Evolutionary conservation across 1,140 invertebrate species (phyloP).

Genomic region (Scaptomyza graminum): DNA sequence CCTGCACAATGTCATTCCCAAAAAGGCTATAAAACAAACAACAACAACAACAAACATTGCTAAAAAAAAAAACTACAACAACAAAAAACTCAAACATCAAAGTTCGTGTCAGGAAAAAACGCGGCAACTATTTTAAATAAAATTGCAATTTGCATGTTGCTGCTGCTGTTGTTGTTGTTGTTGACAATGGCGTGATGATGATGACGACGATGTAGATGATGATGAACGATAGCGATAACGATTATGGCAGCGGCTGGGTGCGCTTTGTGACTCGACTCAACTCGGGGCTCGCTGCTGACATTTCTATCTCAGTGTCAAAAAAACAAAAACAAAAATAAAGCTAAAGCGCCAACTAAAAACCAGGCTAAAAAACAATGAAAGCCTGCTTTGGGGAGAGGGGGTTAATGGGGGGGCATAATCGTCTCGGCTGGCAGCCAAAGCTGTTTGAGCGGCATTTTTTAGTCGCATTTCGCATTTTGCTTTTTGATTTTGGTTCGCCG

Average conservation of each 20-base stretch:
- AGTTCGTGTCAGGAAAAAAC: background rate
- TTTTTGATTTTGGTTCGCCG: background rate
- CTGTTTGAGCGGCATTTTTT: constrained; percentile 56
- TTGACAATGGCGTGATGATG: constrained; percentile 20
- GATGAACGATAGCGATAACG: constrained; percentile 6
- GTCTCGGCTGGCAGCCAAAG: constrained; percentile 32
- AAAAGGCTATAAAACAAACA: constrained; percentile 4
- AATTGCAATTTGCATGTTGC: constrained; percentile 51
- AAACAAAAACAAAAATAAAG: background rate
- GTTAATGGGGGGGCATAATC: constrained; percentile 15
- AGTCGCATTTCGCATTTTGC: constrained; percentile 41
- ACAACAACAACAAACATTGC: background rate
- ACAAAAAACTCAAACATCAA: background rate
- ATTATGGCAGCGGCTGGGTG: constrained; percentile 23
- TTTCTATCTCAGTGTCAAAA: constrained; percentile 63
- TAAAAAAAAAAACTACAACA: constrained; percentile 5
- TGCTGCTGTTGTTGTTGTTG: background rate
- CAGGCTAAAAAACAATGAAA: constrained; percentile 31
- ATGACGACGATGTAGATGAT: background rate
- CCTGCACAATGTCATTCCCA: constrained; percentile 8
- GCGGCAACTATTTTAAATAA: constrained; percentile 31
- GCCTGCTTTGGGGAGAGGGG: background rate
- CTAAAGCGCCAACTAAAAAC: constrained; percentile 10
- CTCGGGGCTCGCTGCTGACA: constrained; percentile 16
- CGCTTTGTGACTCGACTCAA: background rate